Conservation (phyloP, 2,113 vertebrate genomes). For the Fregetta grallaria region DNA sequence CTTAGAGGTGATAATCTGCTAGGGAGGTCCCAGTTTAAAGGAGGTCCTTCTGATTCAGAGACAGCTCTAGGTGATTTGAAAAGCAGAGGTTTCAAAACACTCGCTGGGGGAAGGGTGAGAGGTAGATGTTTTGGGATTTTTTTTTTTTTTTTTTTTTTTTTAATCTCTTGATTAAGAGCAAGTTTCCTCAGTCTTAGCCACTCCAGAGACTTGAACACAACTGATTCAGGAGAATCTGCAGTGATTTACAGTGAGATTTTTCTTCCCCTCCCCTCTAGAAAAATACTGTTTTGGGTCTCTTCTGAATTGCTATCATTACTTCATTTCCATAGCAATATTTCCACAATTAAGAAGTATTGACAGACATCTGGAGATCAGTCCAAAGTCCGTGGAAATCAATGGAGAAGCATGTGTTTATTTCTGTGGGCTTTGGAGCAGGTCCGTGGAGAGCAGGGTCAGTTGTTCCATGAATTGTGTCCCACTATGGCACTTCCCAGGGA, state of each 20-base stretch:
- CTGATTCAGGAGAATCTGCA: neutral
- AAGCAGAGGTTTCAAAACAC: neutral
- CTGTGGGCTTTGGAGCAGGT: neutral
- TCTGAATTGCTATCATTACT: neutral
- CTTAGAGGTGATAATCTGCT: neutral
- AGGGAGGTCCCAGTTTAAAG: neutral
- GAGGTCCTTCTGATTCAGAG: neutral
- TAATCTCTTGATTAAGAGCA: neutral
- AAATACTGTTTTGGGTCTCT: neutral
- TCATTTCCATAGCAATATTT: neutral
- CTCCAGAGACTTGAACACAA: neutral
- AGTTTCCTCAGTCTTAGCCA: neutral
- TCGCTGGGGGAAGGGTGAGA: neutral
- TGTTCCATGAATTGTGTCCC: neutral
- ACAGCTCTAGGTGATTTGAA: neutral
- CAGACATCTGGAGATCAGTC: neutral
- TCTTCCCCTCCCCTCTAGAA: neutral
- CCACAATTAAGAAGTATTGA: neutral
- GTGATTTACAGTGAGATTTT: neutral
- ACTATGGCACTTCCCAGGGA: neutral
- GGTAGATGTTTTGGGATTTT: neutral
- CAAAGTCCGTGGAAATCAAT: neutral
- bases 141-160: neutral
- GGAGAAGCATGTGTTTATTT: neutral
- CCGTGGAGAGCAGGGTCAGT: neutral